These are phyloP conservation scores for Drosophila meridiana DNA, from an alignment of 2,888 invertebrate genomes.

Conservation along the genomic window DNA sequence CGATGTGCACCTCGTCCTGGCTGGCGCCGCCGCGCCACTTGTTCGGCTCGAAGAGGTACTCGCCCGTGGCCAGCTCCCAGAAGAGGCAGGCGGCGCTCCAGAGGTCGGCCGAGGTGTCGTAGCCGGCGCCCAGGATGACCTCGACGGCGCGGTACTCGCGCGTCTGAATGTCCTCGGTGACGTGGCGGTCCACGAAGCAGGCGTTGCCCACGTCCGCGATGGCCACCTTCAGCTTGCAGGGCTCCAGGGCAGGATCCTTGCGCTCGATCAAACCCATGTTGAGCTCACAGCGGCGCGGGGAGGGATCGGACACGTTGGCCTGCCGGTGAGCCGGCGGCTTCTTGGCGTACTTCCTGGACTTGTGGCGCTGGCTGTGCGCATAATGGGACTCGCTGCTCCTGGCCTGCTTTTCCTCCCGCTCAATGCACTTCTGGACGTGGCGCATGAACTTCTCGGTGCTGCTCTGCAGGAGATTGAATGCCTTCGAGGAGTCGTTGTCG, in stretches of 20 bases:
- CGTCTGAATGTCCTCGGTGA: conserved; percentile 99
- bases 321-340: background rate
- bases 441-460: conserved; percentile 39
- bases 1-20: conserved; percentile 98
- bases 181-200: conserved; percentile 98
- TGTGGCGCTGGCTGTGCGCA: background rate
- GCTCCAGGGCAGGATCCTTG: conserved; percentile 92
- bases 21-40: conserved; percentile 93
- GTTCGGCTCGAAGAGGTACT: conserved; percentile 99
- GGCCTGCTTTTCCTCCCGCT: background rate
- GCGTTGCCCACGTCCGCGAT: conserved; percentile 99
- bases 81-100: conserved; percentile 99
- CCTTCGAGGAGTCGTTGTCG: conserved; percentile 19
- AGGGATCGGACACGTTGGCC: background rate
- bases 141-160: conserved; percentile 98
- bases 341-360: background rate
- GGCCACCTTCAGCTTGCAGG: conserved; percentile 95
- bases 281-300: background rate
- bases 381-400: background rate
- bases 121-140: conserved; percentile 97
- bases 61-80: conserved; percentile 99
- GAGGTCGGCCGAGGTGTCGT: conserved; percentile 98
- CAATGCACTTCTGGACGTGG: conserved; percentile 13
- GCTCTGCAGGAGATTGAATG: conserved; percentile 24
- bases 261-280: conserved; percentile 20